Evolutionary conservation across 2,888 invertebrate genomes (phyloP).

Genomic region (Drosophila nr. perissopoda): DNA sequence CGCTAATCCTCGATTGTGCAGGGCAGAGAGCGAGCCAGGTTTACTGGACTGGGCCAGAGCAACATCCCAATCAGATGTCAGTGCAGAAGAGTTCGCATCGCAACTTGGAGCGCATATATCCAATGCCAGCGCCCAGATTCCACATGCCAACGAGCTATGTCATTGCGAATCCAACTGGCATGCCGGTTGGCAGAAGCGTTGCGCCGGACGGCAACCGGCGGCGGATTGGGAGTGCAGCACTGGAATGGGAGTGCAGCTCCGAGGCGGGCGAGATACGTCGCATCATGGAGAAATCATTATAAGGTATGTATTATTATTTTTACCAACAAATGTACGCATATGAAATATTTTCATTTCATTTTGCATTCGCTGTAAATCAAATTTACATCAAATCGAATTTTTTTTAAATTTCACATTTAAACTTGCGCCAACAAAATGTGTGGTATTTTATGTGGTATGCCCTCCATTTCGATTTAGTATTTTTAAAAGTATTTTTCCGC

Average conservation of each 20-base stretch:
- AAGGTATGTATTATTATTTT: constrained; percentile 24
- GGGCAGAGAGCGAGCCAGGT: constrained; percentile 81
- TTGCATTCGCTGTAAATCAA: neutral
- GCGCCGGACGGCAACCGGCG: constrained; percentile 29
- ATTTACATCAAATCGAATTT: neutral
- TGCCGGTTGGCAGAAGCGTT: constrained; percentile 49
- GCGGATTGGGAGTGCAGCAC: constrained; percentile 35
- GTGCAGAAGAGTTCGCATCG: constrained; percentile 71
- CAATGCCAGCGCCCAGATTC: constrained; percentile 60
- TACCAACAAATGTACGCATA: no score
- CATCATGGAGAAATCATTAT: constrained; percentile 84
- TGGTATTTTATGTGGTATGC: neutral
- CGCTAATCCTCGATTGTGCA: constrained; percentile 81
- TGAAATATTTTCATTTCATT: neutral
- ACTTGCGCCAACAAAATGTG: neutral
- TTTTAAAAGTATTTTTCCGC: constrained; percentile 7
- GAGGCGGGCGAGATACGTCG: constrained; percentile 90
- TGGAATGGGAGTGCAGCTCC: constrained; percentile 89
- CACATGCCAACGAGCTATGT: constrained; percentile 38
- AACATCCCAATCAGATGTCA: constrained; percentile 48
- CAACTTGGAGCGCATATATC: constrained; percentile 63
- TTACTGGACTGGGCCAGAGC: constrained; percentile 80
- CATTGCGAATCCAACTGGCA: constrained; percentile 40
- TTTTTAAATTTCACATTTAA: neutral
- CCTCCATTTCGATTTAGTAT: neutral